phyloP scores from a whole-genome alignment of 2,888 invertebrate species.

The Xestia sexstrigata region DNA sequence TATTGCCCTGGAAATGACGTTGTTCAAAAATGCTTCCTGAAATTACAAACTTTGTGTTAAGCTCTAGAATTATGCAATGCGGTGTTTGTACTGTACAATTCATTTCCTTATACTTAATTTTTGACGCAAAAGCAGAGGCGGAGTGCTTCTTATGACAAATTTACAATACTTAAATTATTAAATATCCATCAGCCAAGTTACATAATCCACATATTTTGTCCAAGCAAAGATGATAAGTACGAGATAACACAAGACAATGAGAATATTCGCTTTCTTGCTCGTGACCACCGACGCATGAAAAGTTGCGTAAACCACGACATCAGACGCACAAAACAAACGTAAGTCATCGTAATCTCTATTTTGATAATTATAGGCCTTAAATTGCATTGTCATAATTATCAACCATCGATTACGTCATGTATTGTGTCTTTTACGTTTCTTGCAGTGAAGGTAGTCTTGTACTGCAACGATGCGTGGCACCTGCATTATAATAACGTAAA shows the following conservation, averaged over 20 bases:
- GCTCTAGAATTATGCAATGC: constrained; percentile 22
- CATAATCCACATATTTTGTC: constrained; percentile 62
- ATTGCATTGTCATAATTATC: constrained; percentile 40
- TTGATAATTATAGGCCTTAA: constrained; percentile 42
- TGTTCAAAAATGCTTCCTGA: constrained; percentile 18
- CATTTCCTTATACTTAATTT: constrained; percentile 5
- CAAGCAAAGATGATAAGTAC: constrained; percentile 58
- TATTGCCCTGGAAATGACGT: constrained; percentile 49
- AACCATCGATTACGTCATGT: constrained; percentile 27
- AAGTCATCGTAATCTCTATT: constrained; percentile 62
- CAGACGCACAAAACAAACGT: constrained; percentile 57
- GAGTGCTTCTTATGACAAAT: too few species aligned
- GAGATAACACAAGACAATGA: constrained; percentile 64
- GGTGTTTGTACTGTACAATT: constrained; percentile 1
- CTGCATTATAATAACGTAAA: constrained; percentile 39
- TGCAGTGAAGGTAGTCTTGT: constrained; percentile 14
- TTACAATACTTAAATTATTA: constrained; percentile 21
- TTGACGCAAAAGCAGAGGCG: background rate
- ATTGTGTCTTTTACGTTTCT: constrained; percentile 9
- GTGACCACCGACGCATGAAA: constrained; percentile 73
- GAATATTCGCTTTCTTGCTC: constrained; percentile 77
- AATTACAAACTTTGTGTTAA: constrained; percentile 14
- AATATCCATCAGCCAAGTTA: constrained; percentile 47
- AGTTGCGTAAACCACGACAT: constrained; percentile 74
- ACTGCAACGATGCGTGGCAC: constrained; percentile 22